These are phyloP conservation scores for Solenopsis fugax DNA, from an alignment of 1,140 invertebrate genomes.

Conservation along the genomic window DNA sequence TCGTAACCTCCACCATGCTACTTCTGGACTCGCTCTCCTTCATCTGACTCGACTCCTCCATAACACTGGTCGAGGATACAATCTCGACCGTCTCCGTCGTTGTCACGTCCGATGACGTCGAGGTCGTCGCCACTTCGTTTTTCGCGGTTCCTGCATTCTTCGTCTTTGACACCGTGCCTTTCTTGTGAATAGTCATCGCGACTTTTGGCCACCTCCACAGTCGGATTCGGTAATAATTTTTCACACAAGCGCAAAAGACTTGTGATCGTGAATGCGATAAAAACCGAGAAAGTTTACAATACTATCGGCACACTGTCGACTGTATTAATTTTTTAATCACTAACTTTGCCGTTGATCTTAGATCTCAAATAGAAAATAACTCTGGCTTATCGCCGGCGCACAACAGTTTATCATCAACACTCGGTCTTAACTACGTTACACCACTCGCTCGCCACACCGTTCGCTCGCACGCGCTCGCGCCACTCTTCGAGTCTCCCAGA, in stretches of 20 bases:
- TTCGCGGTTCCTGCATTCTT: conserved; percentile 66
- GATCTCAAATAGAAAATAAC: background rate
- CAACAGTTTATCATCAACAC: conserved; percentile 7
- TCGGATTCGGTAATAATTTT: background rate
- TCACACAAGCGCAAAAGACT: conserved; percentile 20
- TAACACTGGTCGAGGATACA: conserved; percentile 79
- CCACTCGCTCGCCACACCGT: conserved; percentile 34
- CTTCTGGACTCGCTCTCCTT: conserved; percentile 77
- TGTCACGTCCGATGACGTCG: conserved; percentile 61
- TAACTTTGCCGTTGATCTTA: background rate
- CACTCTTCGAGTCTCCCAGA: conserved; percentile 25
- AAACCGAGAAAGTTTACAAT: background rate
- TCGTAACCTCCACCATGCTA: conserved; percentile 79
- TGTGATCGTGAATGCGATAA: background rate
- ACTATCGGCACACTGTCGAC: background rate
- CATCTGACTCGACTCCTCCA: conserved; percentile 78
- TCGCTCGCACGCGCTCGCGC: conserved; percentile 48
- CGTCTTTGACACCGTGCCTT: conserved; percentile 42
- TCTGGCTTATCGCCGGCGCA: conserved; percentile 7
- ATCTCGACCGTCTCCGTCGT: conserved; percentile 71
- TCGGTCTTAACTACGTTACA: conserved; percentile 24
- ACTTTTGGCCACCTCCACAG: conserved; percentile 1
- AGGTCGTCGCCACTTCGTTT: conserved; percentile 68
- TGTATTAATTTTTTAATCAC: background rate
- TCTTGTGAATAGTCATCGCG: conserved; percentile 70